A percentile compares a stretch with the other conserved stretches of the same genome.
Conservation (phyloP, 1,140 invertebrate genomes). For the Papilio dardanus region DNA sequence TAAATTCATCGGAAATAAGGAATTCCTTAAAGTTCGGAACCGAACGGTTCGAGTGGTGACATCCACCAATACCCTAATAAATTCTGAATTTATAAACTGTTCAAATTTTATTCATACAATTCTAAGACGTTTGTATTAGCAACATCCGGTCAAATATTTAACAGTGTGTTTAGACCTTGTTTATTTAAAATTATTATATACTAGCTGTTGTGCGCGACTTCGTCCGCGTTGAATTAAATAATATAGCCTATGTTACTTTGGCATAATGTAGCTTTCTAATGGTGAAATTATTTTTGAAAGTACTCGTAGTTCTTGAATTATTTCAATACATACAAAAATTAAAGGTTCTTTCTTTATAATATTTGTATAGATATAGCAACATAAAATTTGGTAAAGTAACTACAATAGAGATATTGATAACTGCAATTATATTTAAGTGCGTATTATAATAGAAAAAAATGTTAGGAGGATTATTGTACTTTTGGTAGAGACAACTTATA, state of each 20-base stretch:
- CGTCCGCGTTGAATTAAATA: too few species aligned
- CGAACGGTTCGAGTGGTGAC: neutral
- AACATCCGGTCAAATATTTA: neutral
- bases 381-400: too few species aligned
- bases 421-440: neutral
- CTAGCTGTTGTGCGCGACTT: too few species aligned
- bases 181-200: too few species aligned
- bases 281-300: too few species aligned
- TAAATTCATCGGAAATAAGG: neutral
- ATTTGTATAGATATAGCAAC: too few species aligned
- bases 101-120: neutral
- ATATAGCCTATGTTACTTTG: too few species aligned
- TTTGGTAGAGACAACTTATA: neutral
- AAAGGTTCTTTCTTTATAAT: too few species aligned
- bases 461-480: too few species aligned
- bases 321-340: too few species aligned
- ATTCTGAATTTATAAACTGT: neutral
- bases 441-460: neutral
- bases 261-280: too few species aligned
- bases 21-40: neutral
- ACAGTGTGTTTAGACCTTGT: neutral
- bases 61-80: conserved; percentile 3
- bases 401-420: neutral
- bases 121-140: neutral
- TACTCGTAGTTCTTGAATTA: too few species aligned